A percentile compares a stretch with the other conserved stretches of the same genome.
Conservation (phyloP, 2,113 vertebrate species). For the Leiothrix lutea region DNA sequence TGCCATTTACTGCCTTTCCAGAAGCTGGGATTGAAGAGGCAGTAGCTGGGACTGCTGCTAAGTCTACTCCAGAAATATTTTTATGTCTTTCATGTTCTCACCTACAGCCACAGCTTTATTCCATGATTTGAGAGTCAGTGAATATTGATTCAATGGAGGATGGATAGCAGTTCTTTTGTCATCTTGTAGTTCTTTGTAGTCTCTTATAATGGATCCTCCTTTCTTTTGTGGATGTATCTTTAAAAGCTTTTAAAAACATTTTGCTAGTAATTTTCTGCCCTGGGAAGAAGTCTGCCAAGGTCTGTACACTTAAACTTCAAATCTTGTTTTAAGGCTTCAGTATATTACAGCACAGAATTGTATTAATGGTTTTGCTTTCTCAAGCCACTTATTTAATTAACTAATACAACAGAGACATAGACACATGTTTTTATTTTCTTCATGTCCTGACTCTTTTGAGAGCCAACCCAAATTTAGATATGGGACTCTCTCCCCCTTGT, state of each 20-base stretch:
- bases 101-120: neutral
- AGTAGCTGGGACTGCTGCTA: neutral
- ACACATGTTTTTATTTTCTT: constrained; percentile 7
- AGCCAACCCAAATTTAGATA: neutral
- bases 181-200: neutral
- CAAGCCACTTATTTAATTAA: constrained; percentile 28
- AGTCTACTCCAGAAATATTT: neutral
- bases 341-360: neutral
- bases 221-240: neutral
- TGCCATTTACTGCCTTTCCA: neutral
- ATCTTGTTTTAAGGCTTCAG: constrained; percentile 8
- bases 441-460: neutral
- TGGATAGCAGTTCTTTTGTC: neutral
- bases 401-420: neutral
- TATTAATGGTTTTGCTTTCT: constrained; percentile 34
- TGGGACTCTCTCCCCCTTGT: neutral
- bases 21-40: neutral
- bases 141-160: fast-evolving
- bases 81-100: neutral
- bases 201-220: neutral
- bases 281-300: neutral
- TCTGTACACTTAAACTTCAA: neutral
- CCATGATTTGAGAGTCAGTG: neutral
- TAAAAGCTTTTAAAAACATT: constrained; percentile 2
- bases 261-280: neutral